Percentiles rank a stretch among this genome's conserved stretches.
phyloP scores from a whole-genome alignment of 2,888 invertebrate genomes.

The Cepaea hortensis region DNA sequence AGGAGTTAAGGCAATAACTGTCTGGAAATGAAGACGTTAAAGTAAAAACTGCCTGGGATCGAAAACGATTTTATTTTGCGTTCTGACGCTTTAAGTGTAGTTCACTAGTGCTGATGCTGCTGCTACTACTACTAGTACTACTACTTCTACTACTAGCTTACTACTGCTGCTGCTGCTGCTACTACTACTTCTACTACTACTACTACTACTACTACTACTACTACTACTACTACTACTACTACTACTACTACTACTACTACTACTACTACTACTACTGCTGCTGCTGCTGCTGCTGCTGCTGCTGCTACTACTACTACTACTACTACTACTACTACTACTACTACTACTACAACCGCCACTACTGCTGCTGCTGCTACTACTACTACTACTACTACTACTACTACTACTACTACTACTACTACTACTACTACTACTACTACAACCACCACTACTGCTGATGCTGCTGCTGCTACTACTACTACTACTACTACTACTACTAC shows the following conservation, averaged over 20 bases:
- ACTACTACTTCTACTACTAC: not conserved
- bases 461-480: slow-evolving; percentile 20
- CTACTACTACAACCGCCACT: not conserved
- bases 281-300: slow-evolving; percentile 7
- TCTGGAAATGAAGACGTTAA: too few species aligned
- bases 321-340: slow-evolving; percentile 20
- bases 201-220: slow-evolving; percentile 20
- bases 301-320: slow-evolving; percentile 21
- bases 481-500: slow-evolving; percentile 17
- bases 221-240: slow-evolving; percentile 28
- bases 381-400: slow-evolving; percentile 34
- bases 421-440: not conserved
- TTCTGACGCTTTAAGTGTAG: too few species aligned
- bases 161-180: too few species aligned
- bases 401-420: slow-evolving; percentile 23
- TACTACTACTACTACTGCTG: slow-evolving; percentile 28
- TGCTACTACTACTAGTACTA: too few species aligned
- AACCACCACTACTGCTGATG: too few species aligned
- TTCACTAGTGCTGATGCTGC: too few species aligned
- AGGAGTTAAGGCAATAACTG: too few species aligned
- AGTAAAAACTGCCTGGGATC: too few species aligned
- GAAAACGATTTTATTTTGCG: too few species aligned
- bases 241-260: slow-evolving; percentile 29
- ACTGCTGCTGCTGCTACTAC: slow-evolving; percentile 25
- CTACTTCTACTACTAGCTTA: too few species aligned